phyloP scores from a whole-genome alignment of 2,797 vertebrate genomes.

The Myotis planiceps region DNA sequence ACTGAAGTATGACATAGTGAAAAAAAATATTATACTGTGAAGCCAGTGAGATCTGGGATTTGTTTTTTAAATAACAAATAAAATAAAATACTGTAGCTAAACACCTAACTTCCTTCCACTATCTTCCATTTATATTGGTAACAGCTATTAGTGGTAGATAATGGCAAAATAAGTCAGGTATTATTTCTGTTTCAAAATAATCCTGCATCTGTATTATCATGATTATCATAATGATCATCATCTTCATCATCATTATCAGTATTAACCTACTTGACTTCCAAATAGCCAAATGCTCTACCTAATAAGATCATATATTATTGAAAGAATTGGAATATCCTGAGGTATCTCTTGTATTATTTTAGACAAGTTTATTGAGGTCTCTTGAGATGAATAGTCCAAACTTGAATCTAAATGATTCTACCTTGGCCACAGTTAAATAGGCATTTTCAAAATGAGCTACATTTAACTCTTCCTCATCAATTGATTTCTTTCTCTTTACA shows the following conservation, averaged over 20 bases:
- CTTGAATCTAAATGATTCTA: neutral
- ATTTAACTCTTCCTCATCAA: neutral
- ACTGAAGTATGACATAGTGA: neutral
- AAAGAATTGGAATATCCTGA: neutral
- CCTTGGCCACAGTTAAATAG: neutral
- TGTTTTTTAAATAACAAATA: neutral
- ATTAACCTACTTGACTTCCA: neutral
- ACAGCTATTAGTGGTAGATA: neutral
- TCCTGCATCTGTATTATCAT: neutral
- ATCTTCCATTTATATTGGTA: neutral
- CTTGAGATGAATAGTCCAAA: neutral
- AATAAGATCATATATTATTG: neutral
- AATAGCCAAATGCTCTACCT: neutral
- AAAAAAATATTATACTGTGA: neutral
- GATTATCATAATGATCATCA: neutral
- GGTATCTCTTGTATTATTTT: neutral
- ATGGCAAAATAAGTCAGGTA: neutral
- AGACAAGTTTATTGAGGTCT: neutral
- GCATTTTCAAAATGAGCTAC: neutral
- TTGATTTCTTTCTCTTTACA: neutral
- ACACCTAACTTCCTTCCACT: neutral
- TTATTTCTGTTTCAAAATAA: neutral
- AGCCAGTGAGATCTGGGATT: neutral
- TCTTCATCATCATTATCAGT: neutral
- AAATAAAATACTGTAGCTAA: neutral